A percentile compares a stretch with the other conserved stretches of the same genome.
These are phyloP conservation scores for Xenopus borealis DNA, from an alignment of 2,113 vertebrate genomes.

Conservation along the genomic window DNA sequence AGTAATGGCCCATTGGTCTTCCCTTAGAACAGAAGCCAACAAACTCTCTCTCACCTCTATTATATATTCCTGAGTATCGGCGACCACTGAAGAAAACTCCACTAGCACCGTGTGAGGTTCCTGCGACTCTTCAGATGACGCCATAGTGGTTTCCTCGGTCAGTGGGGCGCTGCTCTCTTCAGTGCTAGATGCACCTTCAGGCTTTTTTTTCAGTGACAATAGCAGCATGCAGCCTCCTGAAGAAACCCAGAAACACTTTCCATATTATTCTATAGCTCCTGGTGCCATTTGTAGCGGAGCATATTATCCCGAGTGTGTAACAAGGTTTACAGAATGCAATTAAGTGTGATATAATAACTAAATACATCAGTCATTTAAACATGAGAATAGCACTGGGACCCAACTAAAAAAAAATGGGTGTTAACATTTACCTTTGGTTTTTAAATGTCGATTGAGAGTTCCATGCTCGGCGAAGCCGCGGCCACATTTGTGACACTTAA, in stretches of 20 bases:
- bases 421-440: constrained; percentile 82
- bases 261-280: too few species aligned
- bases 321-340: too few species aligned
- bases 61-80: constrained; percentile 97
- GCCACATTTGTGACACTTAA: constrained; percentile 86
- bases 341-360: too few species aligned
- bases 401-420: too few species aligned
- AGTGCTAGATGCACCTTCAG: too few species aligned
- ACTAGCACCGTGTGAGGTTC: constrained; percentile 91
- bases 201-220: not conserved
- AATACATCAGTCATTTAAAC: too few species aligned
- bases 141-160: constrained; percentile 70
- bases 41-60: constrained; percentile 74
- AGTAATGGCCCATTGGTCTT: too few species aligned
- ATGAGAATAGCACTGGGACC: too few species aligned
- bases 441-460: constrained; percentile 90
- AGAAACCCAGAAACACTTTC: too few species aligned
- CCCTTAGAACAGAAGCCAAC: not conserved
- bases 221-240: constrained; percentile 5
- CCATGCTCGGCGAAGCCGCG: constrained; percentile 93
- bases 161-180: constrained; percentile 56
- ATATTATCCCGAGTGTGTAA: too few species aligned
- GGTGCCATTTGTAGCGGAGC: too few species aligned
- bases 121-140: constrained; percentile 73
- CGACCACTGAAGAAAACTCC: constrained; percentile 95